Base-by-base conservation (phyloP, 1,140 invertebrate species). In the Thrips palmi region DNA sequence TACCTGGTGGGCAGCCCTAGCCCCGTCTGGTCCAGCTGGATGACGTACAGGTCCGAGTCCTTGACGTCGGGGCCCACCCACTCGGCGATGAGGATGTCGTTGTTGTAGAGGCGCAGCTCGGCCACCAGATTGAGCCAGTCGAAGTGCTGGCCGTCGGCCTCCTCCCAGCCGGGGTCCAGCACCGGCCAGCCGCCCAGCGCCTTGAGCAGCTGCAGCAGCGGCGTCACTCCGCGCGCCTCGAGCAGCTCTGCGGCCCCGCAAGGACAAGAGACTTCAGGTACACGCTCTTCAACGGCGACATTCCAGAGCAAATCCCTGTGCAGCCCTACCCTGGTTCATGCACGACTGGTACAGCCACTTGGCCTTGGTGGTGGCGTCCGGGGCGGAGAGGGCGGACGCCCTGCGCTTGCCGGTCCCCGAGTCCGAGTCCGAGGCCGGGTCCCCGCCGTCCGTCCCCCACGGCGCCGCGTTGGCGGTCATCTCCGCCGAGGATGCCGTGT, bases 1-100 rank as follows among this genome's bases (percentile, higher is more conserved):
- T n/a, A n/a, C n/a, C n/a, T 65, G 10, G 79, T 81, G 8, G 85
- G 84, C 42, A 91, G 61, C 15, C 84, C 84, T 44, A 92, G 62
- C n/a, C 70, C 72, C 0, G 80, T 79, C 58, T 91, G 83, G 62
- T 92, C 85, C 53, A 75, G 72, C 59, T 88, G 83, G 45, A 89
- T 80, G 2, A 88, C 72, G 54, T 86, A 81, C 49, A 75, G 67
- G 46, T 83, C 70, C 1, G 84, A 85, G 58, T 89, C 84, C 51
- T 84, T 85, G 18, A 87, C 81, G 52, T 92, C 84, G 1, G 84
- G 77, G 10, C 78, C 80, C 29, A 91, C 76, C 76, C 78, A 85
- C 52, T 86, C 71, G 0, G 79, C 71, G 43, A 87, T 71, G 1
- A 88, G 57, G 30, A 81, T 74, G 45, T 87, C 79, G 44, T 86